Percentiles rank a stretch among this genome's conserved stretches.
These are phyloP conservation scores for Hemichromis elongatus DNA, from an alignment of 2,113 vertebrate species.

Conservation along the genomic window DNA sequence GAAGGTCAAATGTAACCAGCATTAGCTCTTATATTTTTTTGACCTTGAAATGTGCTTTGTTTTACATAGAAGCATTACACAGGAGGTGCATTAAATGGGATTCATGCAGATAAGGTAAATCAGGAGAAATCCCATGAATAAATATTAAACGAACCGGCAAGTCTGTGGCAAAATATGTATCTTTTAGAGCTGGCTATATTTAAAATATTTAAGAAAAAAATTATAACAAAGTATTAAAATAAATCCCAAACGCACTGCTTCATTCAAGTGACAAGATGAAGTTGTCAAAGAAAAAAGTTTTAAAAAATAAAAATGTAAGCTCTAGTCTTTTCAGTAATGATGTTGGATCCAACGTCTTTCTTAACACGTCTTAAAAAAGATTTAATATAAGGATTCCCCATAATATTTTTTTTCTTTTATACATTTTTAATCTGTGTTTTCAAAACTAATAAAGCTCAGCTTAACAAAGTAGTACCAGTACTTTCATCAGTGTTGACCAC, in stretches of 20 bases:
- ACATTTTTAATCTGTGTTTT: fast-evolving
- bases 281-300: neutral
- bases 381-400: neutral
- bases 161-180: neutral
- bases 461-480: neutral
- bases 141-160: neutral
- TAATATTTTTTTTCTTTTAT: neutral
- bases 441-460: neutral
- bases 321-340: neutral
- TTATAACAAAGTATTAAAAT: neutral
- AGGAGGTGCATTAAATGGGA: neutral
- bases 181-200: neutral
- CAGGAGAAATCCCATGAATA: neutral
- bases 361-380: neutral
- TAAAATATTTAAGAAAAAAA: fast-evolving
- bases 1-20: neutral
- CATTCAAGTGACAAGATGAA: neutral
- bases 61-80: neutral
- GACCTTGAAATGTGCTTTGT: neutral
- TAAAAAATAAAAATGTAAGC: neutral
- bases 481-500: neutral
- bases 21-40: neutral
- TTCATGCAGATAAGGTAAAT: neutral
- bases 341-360: neutral
- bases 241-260: neutral